These are phyloP conservation scores for Urechis unicinctus DNA, from an alignment of 2,888 invertebrate species.

Conservation along the genomic window DNA sequence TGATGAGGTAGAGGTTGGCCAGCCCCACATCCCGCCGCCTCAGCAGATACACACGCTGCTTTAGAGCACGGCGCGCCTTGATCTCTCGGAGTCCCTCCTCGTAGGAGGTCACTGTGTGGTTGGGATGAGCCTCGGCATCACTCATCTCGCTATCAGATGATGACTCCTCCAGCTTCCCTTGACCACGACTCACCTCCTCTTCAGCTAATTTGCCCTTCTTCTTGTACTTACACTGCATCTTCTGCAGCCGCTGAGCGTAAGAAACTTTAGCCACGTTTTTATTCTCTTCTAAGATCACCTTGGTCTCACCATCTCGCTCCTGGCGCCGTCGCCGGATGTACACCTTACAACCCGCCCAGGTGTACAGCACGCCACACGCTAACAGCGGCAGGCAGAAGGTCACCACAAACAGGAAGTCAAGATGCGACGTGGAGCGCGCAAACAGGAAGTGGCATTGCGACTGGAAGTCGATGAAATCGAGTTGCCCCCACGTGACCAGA, in stretches of 20 bases:
- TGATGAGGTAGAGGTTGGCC: neutral
- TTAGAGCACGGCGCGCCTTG: neutral
- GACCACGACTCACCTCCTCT: neutral
- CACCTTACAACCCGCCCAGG: too few relatives aligned
- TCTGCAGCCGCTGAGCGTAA: neutral
- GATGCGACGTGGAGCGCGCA: too few relatives aligned
- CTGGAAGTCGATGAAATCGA: too few relatives aligned
- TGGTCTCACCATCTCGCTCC: too few relatives aligned
- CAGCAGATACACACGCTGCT: neutral
- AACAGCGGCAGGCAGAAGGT: too few relatives aligned
- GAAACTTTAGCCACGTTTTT: neutral
- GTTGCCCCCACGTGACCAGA: too few relatives aligned
- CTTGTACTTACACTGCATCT: neutral
- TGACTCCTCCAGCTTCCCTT: neutral
- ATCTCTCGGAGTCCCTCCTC: neutral
- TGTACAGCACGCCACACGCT: too few relatives aligned
- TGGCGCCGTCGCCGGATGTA: too few relatives aligned
- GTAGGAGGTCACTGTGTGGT: neutral
- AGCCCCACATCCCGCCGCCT: neutral
- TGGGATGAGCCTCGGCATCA: neutral
- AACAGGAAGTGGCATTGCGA: too few relatives aligned
- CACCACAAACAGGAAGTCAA: too few relatives aligned
- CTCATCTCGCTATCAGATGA: neutral
- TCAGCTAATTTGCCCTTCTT: neutral
- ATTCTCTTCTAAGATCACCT: neutral